Conservation (phyloP, 2,113 vertebrate species). For the Halcyon senegalensis region DNA sequence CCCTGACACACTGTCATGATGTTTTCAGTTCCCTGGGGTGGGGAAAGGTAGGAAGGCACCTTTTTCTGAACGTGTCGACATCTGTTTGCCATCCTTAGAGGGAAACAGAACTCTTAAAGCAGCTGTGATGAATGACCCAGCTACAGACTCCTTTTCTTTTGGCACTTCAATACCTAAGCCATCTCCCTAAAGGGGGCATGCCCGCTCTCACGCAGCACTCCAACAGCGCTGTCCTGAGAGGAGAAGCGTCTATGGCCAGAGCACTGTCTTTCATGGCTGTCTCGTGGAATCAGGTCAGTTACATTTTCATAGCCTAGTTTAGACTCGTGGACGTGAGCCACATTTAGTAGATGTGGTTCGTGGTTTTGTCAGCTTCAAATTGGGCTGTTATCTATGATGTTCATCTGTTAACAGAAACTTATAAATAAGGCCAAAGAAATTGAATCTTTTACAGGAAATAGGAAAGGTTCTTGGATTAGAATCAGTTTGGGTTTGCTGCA, state of each 20-base stretch:
- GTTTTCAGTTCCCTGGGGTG: background rate
- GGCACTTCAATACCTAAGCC: background rate
- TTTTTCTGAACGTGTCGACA: background rate
- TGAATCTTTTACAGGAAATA: background rate
- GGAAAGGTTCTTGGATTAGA: background rate
- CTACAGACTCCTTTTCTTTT: background rate
- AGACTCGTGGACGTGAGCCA: background rate
- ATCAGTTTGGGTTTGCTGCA: background rate
- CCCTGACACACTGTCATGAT: background rate
- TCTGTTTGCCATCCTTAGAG: background rate
- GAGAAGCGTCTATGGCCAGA: fast-evolving
- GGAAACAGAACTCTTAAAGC: background rate
- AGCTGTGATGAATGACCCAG: background rate
- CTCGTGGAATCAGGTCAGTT: background rate
- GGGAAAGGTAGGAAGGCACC: background rate
- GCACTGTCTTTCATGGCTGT: background rate
- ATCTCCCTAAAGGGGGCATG: background rate
- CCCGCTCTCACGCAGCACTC: fast-evolving
- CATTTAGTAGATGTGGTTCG: background rate
- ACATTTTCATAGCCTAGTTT: background rate
- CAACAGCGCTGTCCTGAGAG: background rate
- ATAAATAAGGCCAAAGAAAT: background rate
- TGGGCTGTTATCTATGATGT: background rate
- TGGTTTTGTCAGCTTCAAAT: background rate
- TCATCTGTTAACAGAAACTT: background rate